Conservation (phyloP, 2,888 invertebrate genomes). For the Aplocera efformata region DNA sequence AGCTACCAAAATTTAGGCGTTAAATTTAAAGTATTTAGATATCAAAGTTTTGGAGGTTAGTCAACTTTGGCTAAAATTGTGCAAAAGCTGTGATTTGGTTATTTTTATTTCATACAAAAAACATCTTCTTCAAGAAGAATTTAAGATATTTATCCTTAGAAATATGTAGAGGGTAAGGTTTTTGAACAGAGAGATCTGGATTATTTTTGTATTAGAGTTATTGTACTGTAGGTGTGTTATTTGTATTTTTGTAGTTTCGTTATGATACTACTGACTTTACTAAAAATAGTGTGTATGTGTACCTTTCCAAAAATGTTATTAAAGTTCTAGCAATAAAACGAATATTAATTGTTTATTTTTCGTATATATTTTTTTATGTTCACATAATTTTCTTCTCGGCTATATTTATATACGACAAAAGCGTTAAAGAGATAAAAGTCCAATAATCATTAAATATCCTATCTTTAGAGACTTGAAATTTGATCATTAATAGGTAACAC, state of each 20-base stretch:
- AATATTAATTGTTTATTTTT: slow-evolving; percentile 21
- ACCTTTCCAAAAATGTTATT: background rate
- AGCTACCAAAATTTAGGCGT: no score
- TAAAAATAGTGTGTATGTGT: no score
- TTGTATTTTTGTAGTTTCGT: slow-evolving; percentile 9
- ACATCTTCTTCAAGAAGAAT: slow-evolving; percentile 2
- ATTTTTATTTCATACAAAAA: slow-evolving; percentile 4
- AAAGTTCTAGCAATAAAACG: slow-evolving; percentile 15
- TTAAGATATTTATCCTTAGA: background rate
- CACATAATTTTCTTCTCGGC: slow-evolving; percentile 38
- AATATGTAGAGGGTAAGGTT: slow-evolving; percentile 7
- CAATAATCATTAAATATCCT: slow-evolving; percentile 30
- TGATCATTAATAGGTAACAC: slow-evolving; percentile 40
- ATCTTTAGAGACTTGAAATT: slow-evolving; percentile 37
- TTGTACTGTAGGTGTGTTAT: slow-evolving; percentile 5
- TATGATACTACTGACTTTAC: background rate
- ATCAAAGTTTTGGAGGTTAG: no score
- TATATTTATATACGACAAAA: slow-evolving; percentile 32
- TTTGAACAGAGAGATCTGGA: slow-evolving; percentile 9
- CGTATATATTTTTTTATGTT: slow-evolving; percentile 48
- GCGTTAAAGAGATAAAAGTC: slow-evolving; percentile 33
- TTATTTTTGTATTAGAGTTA: slow-evolving; percentile 6
- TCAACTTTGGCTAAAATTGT: background rate
- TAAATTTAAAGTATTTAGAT: no score
- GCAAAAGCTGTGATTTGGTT: slow-evolving; percentile 14